phyloP scores from a whole-genome alignment of 2,797 vertebrate genomes.

The Propithecus perrieri region DNA sequence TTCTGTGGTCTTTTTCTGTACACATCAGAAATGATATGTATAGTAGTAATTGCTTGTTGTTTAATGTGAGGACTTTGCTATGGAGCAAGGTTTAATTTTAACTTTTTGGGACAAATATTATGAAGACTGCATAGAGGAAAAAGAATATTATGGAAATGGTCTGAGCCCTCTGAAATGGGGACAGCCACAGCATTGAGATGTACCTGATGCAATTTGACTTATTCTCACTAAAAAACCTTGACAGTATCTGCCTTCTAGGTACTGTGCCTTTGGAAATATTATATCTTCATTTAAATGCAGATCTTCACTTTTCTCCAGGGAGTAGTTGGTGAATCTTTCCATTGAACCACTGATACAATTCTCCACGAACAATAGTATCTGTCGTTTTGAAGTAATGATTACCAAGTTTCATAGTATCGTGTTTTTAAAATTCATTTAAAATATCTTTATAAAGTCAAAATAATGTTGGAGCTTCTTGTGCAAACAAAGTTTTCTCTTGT shows the following conservation, averaged over 20 bases:
- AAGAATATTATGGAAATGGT: constrained; percentile 74
- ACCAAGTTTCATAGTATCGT: constrained; percentile 80
- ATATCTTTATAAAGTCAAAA: constrained; percentile 74
- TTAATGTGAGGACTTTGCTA: constrained; percentile 73
- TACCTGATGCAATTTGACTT: constrained; percentile 82
- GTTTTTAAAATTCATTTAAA: constrained; percentile 81
- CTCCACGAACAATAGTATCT: constrained; percentile 82
- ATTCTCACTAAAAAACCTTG: constrained; percentile 83
- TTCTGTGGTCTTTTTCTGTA: constrained; percentile 79
- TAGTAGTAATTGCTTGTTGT: constrained; percentile 78
- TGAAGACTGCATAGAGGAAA: constrained; percentile 61
- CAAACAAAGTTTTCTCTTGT: constrained; percentile 53
- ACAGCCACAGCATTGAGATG: constrained; percentile 74
- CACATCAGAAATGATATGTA: constrained; percentile 77
- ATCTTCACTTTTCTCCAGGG: constrained; percentile 87
- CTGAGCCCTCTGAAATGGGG: constrained; percentile 57
- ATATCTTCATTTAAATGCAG: constrained; percentile 88
- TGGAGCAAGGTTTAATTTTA: constrained; percentile 78
- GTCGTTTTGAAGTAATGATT: constrained; percentile 82
- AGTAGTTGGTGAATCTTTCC: constrained; percentile 86
- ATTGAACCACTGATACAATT: constrained; percentile 83
- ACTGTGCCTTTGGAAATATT: constrained; percentile 84
- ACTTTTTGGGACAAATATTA: constrained; percentile 79
- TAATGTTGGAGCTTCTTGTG: constrained; percentile 48
- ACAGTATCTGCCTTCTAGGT: constrained; percentile 86